These are phyloP conservation scores for Drosophila novamexicana DNA, from an alignment of 1,140 invertebrate genomes.

Conservation along the genomic window DNA sequence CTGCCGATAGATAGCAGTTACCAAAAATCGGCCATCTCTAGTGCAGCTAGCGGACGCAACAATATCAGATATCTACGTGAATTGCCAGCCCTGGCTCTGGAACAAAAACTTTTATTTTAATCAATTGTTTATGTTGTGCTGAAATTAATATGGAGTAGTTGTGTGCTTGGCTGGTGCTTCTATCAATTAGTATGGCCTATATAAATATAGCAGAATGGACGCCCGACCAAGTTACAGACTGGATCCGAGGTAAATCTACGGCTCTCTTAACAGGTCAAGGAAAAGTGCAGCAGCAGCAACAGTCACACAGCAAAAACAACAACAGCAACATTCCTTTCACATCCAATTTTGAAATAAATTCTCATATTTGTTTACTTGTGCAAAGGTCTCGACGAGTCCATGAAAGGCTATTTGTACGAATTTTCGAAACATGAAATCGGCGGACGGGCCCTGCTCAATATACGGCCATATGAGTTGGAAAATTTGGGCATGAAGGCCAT, in stretches of 20 bases:
- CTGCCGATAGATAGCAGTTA: background rate
- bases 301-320: constrained; percentile 24
- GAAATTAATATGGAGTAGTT: constrained; percentile 57
- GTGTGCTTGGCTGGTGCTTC: constrained; percentile 32
- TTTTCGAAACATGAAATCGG: constrained; percentile 92
- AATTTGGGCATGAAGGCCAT: constrained; percentile 93
- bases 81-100: constrained; percentile 41
- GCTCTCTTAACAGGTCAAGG: constrained; percentile 70
- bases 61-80: constrained; percentile 39
- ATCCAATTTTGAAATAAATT: constrained; percentile 26
- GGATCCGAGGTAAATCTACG: constrained; percentile 91
- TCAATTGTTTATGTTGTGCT: constrained; percentile 56
- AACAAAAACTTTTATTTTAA: constrained; percentile 46
- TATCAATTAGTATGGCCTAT: constrained; percentile 88
- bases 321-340: constrained; percentile 34
- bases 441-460: constrained; percentile 92
- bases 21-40: constrained; percentile 14
- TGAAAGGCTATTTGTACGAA: constrained; percentile 92
- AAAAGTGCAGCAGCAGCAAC: constrained; percentile 65
- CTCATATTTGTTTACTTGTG: background rate
- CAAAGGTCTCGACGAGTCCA: constrained; percentile 91
- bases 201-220: constrained; percentile 96
- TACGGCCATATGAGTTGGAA: constrained; percentile 94
- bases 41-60: constrained; percentile 46
- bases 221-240: constrained; percentile 96